Evolutionary conservation across 2,888 invertebrate genomes (phyloP), one percentile per base, ranked within the genome.

Genomic region (Adelphocoris suturalis): DNA sequence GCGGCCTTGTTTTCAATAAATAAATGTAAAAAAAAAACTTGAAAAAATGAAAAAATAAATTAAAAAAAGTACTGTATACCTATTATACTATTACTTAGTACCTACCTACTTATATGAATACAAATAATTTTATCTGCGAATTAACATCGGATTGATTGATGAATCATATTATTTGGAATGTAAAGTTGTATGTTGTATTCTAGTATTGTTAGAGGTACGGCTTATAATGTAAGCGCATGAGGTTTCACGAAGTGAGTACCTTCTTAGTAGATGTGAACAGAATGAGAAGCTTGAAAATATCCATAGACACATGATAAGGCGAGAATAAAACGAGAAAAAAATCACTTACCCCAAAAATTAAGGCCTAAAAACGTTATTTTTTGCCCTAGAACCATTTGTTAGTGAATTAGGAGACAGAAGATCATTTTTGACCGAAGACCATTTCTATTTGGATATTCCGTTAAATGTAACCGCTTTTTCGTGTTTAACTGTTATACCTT

Each of bases 301-400:
- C 12, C 52, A 61, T 61, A 52, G 19, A 61, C n/a, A 23, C 23
- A 68, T 2, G 52, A 14, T 52, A 14, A 7, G 5, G 52, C 52
- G 14, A 52, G 16, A 11, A 52, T 14, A 52, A 52, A 52, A 52
- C 52, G 13, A 52, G 13, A 68, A 23, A 23, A n/a, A 19, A 23
- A 23, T 19, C 23, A 68, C 68, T 19, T 27, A 68, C 68, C 23
- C 82, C 52, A 13, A 82, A 82, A 27, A 48, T 19, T 52, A 52
- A 82, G 82, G 82, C 82, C 82, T 82, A 82, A 82, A 16, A 80
- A n/a, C 47, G 37, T 23, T 82, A 52, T 47, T 52, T 23, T 37
- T n/a, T 81, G 47, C 47, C 47, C 46, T 47, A 16, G 57, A n/a
- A n/a, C n/a, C 14, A 16, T 57, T 57, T 57, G n/a, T 57, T 16